These are phyloP conservation scores for Thunnus albacares DNA, from an alignment of 2,797 vertebrate genomes.

Conservation along the genomic window DNA sequence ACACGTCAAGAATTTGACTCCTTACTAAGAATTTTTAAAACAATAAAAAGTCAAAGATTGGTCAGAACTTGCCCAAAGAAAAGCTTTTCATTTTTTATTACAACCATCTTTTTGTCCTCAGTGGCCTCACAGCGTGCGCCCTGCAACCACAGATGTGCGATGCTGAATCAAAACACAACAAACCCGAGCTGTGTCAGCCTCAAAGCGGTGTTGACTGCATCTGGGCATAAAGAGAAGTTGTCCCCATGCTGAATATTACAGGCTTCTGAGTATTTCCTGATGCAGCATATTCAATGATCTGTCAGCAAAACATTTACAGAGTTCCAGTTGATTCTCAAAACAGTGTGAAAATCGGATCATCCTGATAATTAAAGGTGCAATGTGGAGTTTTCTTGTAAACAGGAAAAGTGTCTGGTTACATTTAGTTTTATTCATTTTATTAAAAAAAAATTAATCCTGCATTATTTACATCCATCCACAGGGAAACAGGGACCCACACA, in stretches of 20 bases:
- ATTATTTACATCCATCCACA: no score
- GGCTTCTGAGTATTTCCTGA: neutral
- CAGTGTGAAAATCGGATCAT: neutral
- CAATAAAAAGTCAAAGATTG: slow-evolving; percentile 3
- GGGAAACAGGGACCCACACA: no score
- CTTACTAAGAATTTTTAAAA: neutral
- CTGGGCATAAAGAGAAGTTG: slow-evolving; percentile 1
- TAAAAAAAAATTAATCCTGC: no score
- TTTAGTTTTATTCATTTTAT: no score
- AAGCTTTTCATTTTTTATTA: slow-evolving; percentile 2
- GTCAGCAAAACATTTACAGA: no score
- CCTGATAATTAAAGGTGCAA: no score
- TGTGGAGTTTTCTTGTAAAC: no score
- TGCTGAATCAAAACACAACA: slow-evolving; percentile 25
- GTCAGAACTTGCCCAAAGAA: neutral
- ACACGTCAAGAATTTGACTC: neutral
- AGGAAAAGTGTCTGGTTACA: no score
- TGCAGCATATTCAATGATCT: neutral
- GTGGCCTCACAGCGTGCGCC: neutral
- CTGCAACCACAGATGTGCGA: slow-evolving; percentile 25
- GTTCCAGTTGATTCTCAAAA: neutral
- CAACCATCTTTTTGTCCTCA: slow-evolving; percentile 12
- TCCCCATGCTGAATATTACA: neutral
- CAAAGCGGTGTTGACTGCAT: neutral
- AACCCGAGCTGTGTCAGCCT: neutral